A percentile compares a stretch with the other conserved stretches of the same genome.
phyloP scores from a whole-genome alignment of 1,140 invertebrate genomes.

The Mylabris phalerata region DNA sequence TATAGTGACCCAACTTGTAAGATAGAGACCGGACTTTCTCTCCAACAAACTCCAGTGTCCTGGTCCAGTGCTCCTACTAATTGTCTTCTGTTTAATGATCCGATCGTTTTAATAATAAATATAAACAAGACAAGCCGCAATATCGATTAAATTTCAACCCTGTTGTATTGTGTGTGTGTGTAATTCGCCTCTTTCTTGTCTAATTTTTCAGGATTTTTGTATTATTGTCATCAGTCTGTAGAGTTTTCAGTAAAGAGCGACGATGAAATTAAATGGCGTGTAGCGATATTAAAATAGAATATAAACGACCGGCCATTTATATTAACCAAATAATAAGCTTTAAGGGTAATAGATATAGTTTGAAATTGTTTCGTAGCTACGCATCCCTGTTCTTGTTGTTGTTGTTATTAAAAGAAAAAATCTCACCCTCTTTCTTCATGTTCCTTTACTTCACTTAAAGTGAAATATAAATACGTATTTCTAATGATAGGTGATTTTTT shows the following conservation, averaged over 20 bases:
- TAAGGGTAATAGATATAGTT: conserved; percentile 34
- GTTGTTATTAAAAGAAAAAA: conserved; percentile 11
- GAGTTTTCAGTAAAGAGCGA: no score
- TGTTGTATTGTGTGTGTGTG: no score
- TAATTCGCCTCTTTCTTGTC: no score
- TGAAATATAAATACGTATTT: background rate
- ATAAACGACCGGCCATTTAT: conserved; percentile 30
- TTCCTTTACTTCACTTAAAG: background rate
- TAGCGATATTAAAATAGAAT: conserved; percentile 31
- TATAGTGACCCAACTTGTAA: no score
- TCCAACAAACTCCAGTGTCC: background rate
- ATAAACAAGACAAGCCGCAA: no score
- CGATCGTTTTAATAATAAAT: background rate
- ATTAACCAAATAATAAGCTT: conserved; percentile 31
- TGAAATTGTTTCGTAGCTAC: conserved; percentile 21
- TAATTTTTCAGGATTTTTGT: no score
- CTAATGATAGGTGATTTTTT: conserved; percentile 35
- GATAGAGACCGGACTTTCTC: no score
- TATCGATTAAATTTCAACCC: no score
- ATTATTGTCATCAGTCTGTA: no score
- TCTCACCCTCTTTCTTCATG: background rate
- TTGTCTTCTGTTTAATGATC: conserved; percentile 24
- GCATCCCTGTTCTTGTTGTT: conserved; percentile 2
- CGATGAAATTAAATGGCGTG: conserved; percentile 25
- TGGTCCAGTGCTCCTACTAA: conserved; percentile 15